Conservation (phyloP, 2,888 invertebrate genomes). For the Hypercompe scribonia region DNA sequence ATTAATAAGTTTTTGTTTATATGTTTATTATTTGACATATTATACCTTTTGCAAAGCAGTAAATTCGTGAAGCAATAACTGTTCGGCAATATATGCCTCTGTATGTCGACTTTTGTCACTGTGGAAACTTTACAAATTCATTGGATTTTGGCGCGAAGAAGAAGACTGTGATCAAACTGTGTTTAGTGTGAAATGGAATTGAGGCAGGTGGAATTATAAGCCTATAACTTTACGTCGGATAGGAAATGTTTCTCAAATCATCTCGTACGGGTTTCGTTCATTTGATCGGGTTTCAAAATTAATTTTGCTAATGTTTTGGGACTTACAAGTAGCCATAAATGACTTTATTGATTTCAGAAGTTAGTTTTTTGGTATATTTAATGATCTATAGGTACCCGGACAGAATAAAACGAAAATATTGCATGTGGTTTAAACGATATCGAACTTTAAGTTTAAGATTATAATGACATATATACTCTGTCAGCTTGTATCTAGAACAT, state of each 20-base stretch:
- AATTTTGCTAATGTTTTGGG: conserved; percentile 13
- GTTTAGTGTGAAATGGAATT: conserved; percentile 52
- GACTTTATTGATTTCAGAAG: neutral
- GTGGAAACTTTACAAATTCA: conserved; percentile 59
- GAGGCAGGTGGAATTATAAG: conserved; percentile 71
- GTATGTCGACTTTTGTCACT: neutral
- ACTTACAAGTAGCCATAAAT: neutral
- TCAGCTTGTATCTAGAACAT: neutral
- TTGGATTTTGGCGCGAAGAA: conserved; percentile 58
- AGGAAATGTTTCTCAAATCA: conserved; percentile 56
- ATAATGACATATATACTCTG: neutral
- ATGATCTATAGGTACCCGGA: neutral
- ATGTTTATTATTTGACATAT: too few relatives aligned
- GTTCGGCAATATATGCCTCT: neutral
- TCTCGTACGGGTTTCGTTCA: conserved; percentile 33
- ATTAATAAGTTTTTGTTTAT: too few relatives aligned
- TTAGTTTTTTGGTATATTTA: too few relatives aligned
- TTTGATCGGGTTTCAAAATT: conserved; percentile 28
- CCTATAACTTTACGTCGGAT: conserved; percentile 16
- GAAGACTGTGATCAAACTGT: conserved; percentile 67
- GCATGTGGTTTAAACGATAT: neutral
- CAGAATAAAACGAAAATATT: neutral
- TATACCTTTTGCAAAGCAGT: neutral
- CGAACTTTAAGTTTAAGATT: neutral
- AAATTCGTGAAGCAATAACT: neutral